Base-by-base conservation (phyloP, 2,797 vertebrate genomes). In the Chelonia mydas region DNA sequence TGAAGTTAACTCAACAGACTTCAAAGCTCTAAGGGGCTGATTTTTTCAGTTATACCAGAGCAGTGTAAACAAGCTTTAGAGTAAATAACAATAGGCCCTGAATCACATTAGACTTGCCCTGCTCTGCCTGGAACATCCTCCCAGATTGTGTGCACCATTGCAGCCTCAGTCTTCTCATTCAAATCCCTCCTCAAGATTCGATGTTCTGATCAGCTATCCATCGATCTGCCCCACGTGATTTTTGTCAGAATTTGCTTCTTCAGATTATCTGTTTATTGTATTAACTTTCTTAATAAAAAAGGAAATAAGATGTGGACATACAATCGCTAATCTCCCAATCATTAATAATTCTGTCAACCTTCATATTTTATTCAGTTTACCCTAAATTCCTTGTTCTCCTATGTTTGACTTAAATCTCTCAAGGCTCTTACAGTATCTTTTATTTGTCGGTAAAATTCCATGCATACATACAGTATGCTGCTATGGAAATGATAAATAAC, bases 391-490 rank as follows among this genome's bases (percentile, higher is more conserved):
- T 41, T 41, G 45, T 54, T 31, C 13, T 28, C 28, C 45, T 84
- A 15, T 53, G 50, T 94, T 88, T 91, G 89, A 80, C 94, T 47
- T 9, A 61, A 53, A 55, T 61, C 59, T 68, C 53, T 90, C 28
- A 81, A 27, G 78, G 84, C 23, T 90, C 68, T 41, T 72, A 72
- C n/a, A 91, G 65, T 81, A 50, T 83, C n/a, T 82, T 92, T 59
- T 47, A 74, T 41, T 88, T 77, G 87, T 77, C 79, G 84, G 45
- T 45, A 49, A 86, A 81, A 85, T 90, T n/a, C 53, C 28, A 27
- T 15, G 7, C 3, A 61, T 11, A 3, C 37, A 21, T 3, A 78
- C 16, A 87, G 54, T 0, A 0, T 79, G 31, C 31, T 79, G 28
- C 49, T n/a, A n/a, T 50, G n/a, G 23, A 33, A 68, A 93, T 17